Evolutionary conservation across 2,113 vertebrate species (phyloP), one percentile per base, ranked within the genome.

Genomic region (Climacteris rufus): DNA sequence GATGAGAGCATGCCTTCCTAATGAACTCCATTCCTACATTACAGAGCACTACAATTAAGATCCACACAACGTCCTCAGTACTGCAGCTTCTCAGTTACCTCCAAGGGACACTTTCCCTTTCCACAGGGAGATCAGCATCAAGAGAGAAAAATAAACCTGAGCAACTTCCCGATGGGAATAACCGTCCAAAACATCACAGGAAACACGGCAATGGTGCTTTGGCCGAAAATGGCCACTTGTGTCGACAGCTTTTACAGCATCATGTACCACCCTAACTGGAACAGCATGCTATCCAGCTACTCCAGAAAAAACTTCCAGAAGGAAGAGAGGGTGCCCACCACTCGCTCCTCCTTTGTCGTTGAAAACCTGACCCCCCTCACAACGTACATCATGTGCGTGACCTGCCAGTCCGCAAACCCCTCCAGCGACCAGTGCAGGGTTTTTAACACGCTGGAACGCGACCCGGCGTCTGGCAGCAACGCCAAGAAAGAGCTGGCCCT

Each of bases 251-350:
- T 99, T 96, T 99, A 99, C 97, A 99, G 98, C 39, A 95, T 99
- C 93, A 98, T 99, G 98, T 99, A 99, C 94, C 98, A 98, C 89
- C 98, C 99, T 23, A 98, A 98, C 98, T 98, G 98, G 98, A 98
- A 98, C 96, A 98, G 97, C 86, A 95, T 98, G 89, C 85, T 98
- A 14, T 98, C 98, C 66, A 98, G 97, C 66, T 98, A 98, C 95
- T 98, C 98, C 3, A 98, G 98, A 57, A 98, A 98, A 91, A 98
- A 96, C 71, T 98, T 99, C 83, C 97, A 98, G 96, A 98, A 97
- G 33, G 98, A 99, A 89, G 98, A 99, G 50, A 97, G 98, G 69
- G 98, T 99, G 81, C 98, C 99, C 4, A 95, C 97, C 52, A 98
- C 98, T 37, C 98, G 98, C 72, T 99, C 98, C 66, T 98, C 96